Percentiles rank a stretch among this genome's conserved stretches.
These are phyloP conservation scores for Danaus melanippus DNA, from an alignment of 1,140 invertebrate genomes.

Conservation along the genomic window DNA sequence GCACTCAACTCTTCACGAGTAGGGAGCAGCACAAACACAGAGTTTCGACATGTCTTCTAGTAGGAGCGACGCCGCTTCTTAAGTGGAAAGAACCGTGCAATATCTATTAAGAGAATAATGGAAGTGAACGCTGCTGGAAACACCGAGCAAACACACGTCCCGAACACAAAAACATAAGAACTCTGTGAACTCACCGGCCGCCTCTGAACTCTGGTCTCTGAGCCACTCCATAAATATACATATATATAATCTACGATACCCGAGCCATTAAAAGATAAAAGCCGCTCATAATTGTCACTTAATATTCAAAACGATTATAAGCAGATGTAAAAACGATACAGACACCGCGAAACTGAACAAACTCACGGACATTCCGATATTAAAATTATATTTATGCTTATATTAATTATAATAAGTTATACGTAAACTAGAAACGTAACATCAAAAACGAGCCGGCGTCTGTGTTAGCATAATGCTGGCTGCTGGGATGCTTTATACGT, in stretches of 20 bases:
- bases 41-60: constrained; percentile 16
- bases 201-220: no score
- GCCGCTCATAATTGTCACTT: no score
- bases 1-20: no score
- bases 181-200: constrained; percentile 16
- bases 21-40: constrained; percentile 3
- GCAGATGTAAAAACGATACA: not conserved
- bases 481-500: constrained; percentile 16
- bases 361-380: constrained; percentile 12
- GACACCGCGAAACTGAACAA: constrained; percentile 12
- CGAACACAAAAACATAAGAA: constrained; percentile 4
- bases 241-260: no score
- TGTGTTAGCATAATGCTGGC: constrained; percentile 12
- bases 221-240: no score
- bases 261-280: no score
- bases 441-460: constrained; percentile 9
- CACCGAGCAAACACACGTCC: constrained; percentile 14
- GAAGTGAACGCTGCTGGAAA: constrained; percentile 10
- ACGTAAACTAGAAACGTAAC: constrained; percentile 13
- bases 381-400: constrained; percentile 12
- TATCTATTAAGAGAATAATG: constrained; percentile 21
- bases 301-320: not conserved
- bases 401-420: constrained; percentile 14
- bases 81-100: constrained; percentile 20
- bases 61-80: constrained; percentile 19